A percentile compares a stretch with the other conserved stretches of the same genome.
These are phyloP conservation scores for Rana temporaria DNA, from an alignment of 2,113 vertebrate genomes.

Conservation along the genomic window DNA sequence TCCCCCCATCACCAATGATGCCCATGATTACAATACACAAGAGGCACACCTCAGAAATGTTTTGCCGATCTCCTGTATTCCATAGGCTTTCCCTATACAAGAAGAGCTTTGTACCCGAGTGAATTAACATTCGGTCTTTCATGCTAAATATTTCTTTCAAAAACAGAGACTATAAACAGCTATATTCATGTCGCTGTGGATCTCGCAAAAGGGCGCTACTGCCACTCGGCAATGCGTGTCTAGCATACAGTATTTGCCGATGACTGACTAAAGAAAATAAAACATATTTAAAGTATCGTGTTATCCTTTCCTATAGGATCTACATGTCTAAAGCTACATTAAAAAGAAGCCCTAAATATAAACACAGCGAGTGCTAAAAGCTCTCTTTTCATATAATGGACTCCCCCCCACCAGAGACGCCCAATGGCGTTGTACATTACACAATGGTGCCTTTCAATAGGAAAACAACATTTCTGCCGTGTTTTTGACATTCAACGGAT, in stretches of 20 bases:
- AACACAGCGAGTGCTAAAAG: slow-evolving; percentile 9
- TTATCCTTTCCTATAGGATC: slow-evolving; percentile 20
- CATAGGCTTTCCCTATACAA: not conserved
- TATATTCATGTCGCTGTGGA: not conserved
- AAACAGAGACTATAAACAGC: not conserved
- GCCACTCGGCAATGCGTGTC: slow-evolving; percentile 3
- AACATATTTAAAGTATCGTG: slow-evolving; percentile 1
- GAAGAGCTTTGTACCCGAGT: slow-evolving; percentile 2
- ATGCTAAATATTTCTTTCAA: not conserved
- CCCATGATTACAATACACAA: too few relatives aligned
- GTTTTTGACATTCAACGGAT: slow-evolving; percentile 33
- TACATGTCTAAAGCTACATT: not conserved
- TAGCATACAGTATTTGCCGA: slow-evolving; percentile 7
- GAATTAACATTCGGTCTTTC: not conserved
- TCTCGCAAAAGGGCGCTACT: not conserved
- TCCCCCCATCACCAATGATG: too few relatives aligned
- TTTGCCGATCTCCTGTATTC: not conserved
- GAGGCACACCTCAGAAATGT: too few relatives aligned
- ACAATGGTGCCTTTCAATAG: slow-evolving; percentile 36
- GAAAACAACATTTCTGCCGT: slow-evolving; percentile 12
- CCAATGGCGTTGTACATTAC: not conserved
- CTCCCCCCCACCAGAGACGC: slow-evolving; percentile 4
- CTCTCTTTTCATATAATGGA: slow-evolving; percentile 8
- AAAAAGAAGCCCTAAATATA: not conserved
- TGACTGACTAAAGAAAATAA: slow-evolving; percentile 7